Percentiles rank a stretch among this genome's conserved stretches.
These are phyloP conservation scores for Barbus barbus DNA, from an alignment of 2,113 vertebrate species.

Conservation along the genomic window DNA sequence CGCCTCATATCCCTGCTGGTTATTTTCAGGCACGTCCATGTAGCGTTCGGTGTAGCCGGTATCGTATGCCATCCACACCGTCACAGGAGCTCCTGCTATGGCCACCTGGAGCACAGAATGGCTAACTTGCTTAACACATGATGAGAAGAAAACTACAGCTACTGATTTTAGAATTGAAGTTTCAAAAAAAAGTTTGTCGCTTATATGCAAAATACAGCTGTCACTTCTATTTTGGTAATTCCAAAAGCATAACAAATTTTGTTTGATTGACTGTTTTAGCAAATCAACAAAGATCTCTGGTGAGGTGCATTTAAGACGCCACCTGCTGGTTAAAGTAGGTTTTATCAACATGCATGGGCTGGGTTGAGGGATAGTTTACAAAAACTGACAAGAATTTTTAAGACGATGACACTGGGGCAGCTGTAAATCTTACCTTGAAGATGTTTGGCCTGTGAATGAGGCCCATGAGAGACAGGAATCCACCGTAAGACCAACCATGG, in stretches of 20 bases:
- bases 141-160: background rate
- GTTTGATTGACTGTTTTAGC: background rate
- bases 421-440: constrained; percentile 84
- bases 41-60: constrained; percentile 96
- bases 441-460: constrained; percentile 91
- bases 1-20: constrained; percentile 94
- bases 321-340: constrained; percentile 5
- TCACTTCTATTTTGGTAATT: background rate
- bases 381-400: background rate
- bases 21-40: constrained; percentile 95
- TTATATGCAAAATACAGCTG: too few relatives aligned
- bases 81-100: constrained; percentile 93
- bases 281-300: background rate
- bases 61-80: constrained; percentile 98
- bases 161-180: background rate
- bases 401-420: background rate
- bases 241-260: background rate
- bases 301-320: background rate
- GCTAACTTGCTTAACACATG: background rate
- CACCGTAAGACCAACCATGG: constrained; percentile 96
- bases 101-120: constrained; percentile 79
- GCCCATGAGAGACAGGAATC: constrained; percentile 96
- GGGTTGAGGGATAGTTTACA: background rate
- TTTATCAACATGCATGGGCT: background rate
- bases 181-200: background rate